Conservation (phyloP, 92 coral and sea anemone genomes). For the Scolanthus callimorphus region DNA sequence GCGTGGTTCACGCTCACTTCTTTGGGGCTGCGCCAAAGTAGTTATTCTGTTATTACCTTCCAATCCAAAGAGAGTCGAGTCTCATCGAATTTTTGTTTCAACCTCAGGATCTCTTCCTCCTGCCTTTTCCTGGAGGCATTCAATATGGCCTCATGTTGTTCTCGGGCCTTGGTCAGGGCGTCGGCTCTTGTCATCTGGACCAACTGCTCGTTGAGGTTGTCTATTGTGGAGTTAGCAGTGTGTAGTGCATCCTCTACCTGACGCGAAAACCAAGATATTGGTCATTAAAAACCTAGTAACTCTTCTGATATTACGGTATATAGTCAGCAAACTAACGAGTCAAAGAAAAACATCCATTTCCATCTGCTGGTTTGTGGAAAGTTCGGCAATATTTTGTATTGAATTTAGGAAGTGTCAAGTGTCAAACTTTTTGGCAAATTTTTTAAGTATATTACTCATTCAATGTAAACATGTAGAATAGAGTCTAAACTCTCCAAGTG, state of each 20-base stretch:
- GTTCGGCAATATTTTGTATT: too few species aligned
- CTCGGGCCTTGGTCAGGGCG: constrained; percentile 81
- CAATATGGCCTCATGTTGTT: constrained; percentile 82
- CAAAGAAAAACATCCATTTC: too few species aligned
- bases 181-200: constrained; percentile 86
- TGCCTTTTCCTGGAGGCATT: constrained; percentile 76
- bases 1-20: too few species aligned
- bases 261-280: not conserved
- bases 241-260: constrained; percentile 49
- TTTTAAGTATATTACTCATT: too few species aligned
- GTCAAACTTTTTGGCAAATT: too few species aligned
- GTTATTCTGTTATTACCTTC: constrained; percentile 67
- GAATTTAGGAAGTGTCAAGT: too few species aligned
- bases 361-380: too few species aligned
- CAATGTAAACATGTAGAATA: too few species aligned
- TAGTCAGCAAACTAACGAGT: too few species aligned
- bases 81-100: constrained; percentile 91
- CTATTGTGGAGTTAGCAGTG: constrained; percentile 85
- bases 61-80: constrained; percentile 66
- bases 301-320: too few species aligned
- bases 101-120: constrained; percentile 72
- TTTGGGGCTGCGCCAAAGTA: not conserved
- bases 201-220: constrained; percentile 85
- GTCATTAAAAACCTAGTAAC: too few species aligned
- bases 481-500: too few species aligned